phyloP scores from a whole-genome alignment of 23 tunicate genomes.

The Styela clava region DNA sequence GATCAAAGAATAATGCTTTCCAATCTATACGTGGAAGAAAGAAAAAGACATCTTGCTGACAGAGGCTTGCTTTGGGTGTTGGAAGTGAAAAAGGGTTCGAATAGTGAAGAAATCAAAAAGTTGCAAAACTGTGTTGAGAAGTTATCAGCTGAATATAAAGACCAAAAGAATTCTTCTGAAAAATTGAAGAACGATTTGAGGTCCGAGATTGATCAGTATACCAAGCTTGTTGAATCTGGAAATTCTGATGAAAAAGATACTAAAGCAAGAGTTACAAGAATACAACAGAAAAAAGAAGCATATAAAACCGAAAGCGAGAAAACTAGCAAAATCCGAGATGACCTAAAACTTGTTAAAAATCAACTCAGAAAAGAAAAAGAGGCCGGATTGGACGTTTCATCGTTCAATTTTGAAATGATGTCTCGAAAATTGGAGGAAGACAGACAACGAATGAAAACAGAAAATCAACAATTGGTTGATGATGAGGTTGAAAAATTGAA shows the following conservation, averaged over 20 bases:
- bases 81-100: slow-evolving; percentile 48
- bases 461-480: slow-evolving; percentile 68
- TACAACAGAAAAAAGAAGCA: slow-evolving; percentile 63
- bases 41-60: slow-evolving; percentile 57
- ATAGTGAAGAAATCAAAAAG: slow-evolving; percentile 46
- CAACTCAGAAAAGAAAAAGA: slow-evolving; percentile 60
- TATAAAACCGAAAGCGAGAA: slow-evolving; percentile 51
- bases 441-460: slow-evolving; percentile 48
- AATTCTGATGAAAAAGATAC: slow-evolving; percentile 40
- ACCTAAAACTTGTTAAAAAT: slow-evolving; percentile 49
- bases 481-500: slow-evolving; percentile 82
- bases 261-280: slow-evolving; percentile 45
- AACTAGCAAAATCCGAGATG: slow-evolving; percentile 31
- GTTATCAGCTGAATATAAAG: slow-evolving; percentile 38
- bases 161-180: slow-evolving; percentile 44
- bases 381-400: slow-evolving; percentile 61
- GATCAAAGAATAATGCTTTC: slow-evolving; percentile 53
- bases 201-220: slow-evolving; percentile 40
- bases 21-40: slow-evolving; percentile 65
- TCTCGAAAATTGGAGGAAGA: slow-evolving; percentile 58
- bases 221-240: slow-evolving; percentile 51
- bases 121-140: slow-evolving; percentile 37
- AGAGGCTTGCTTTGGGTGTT: slow-evolving; percentile 79
- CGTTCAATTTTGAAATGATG: slow-evolving; percentile 70
- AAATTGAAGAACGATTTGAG: slow-evolving; percentile 43